Conservation (phyloP, 2,113 vertebrate genomes). For the Chelonoidis abingdonii region DNA sequence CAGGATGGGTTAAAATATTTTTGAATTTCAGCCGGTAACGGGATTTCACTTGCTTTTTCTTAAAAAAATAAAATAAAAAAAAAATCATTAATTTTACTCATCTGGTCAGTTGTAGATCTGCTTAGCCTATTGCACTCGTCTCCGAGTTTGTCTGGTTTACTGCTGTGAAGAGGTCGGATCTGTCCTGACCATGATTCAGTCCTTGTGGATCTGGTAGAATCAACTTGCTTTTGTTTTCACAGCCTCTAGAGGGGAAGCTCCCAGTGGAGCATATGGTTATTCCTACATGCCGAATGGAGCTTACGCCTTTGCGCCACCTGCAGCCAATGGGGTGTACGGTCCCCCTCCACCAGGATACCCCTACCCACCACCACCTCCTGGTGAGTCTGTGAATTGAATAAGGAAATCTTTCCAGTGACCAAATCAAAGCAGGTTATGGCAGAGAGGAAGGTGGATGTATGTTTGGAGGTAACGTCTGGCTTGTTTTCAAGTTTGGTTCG, state of each 20-base stretch:
- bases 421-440: not conserved
- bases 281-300: slow-evolving; percentile 93
- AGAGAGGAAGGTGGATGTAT: not conserved
- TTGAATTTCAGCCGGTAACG: not conserved
- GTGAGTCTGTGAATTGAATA: slow-evolving; percentile 71
- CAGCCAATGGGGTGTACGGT: slow-evolving; percentile 87
- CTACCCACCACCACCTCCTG: slow-evolving; percentile 85
- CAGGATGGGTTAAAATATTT: not conserved
- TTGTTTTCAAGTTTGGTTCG: not conserved
- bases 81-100: not conserved
- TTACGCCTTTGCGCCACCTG: slow-evolving; percentile 86
- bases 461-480: not conserved
- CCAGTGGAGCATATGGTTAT: slow-evolving; percentile 86
- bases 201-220: not conserved
- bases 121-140: not conserved
- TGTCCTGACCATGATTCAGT: not conserved
- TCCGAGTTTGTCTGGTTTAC: not conserved
- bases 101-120: not conserved
- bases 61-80: no score
- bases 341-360: slow-evolving; percentile 86
- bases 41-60: not conserved
- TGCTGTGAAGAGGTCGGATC: not conserved
- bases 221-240: slow-evolving; percentile 54
- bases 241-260: slow-evolving; percentile 95
- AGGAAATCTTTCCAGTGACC: not conserved